Evolutionary conservation across 2,113 vertebrate species (phyloP), one percentile per base, ranked within the genome.

Genomic region (Monarcha castaneiventris): DNA sequence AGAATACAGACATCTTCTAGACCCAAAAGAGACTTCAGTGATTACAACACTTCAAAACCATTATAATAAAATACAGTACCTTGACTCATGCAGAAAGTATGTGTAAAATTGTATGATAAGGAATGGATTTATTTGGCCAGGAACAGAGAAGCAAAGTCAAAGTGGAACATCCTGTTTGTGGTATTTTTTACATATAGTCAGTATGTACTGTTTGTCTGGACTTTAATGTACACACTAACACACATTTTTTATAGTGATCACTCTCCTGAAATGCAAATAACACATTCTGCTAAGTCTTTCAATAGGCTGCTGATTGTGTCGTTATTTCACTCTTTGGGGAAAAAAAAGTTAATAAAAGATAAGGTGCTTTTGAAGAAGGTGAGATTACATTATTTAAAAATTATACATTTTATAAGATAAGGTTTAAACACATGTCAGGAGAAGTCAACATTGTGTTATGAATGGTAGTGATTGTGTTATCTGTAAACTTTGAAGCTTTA

Each of bases 381-480:
- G 96, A 32, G 98, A 98, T 98, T 98, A 95, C 81, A 97, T 89
- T 99, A 96, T 98, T 98, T 98, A 94, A 97, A 97, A 98, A 98
- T 98, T 97, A 97, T 91, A 97, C 97, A 96, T 97, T 97, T 97
- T 95, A 89, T 76, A 89, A 97, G 98, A 99, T 98, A 98, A 98
- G 92, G 96, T 98, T 98, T 97, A 97, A 98, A 98, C 95, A 97
- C 94, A 97, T 98, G 98, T 98, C 98, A 97, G 94, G 82, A 97
- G 94, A 98, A 98, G 97, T 98, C 98, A 98, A 98, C 97, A 98
- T 82, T 96, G 87, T 91, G 68, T 97, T 97, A 94, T 97, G 98
- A 98, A 97, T 97, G 67, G 94, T 79, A 82, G 96, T 86, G 98
- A 98, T 98, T 98, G 97, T 81, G 81, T 97, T 95, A 97, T 98